These are phyloP conservation scores for Avahi laniger DNA, from an alignment of 2,797 vertebrate species.

Conservation along the genomic window DNA sequence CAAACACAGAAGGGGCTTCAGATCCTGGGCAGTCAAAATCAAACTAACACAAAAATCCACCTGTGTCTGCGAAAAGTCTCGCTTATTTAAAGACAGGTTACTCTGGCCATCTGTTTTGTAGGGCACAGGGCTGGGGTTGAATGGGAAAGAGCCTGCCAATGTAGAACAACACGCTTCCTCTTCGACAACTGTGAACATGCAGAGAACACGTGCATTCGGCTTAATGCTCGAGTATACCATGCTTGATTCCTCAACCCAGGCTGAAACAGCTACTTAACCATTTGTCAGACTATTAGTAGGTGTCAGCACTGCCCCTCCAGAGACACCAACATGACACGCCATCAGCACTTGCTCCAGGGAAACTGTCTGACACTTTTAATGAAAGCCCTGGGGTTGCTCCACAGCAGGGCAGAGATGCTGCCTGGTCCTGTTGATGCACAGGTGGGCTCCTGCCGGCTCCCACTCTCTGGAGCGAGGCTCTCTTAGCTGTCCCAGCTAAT, in stretches of 20 bases:
- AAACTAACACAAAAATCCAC: neutral
- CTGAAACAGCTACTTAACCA: conserved; percentile 59
- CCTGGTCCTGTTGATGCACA: neutral
- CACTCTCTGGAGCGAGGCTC: neutral
- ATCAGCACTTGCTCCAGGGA: conserved; percentile 52
- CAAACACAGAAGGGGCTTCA: neutral
- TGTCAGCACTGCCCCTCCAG: conserved; percentile 47
- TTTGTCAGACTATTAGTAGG: conserved; percentile 72
- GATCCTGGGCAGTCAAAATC: neutral
- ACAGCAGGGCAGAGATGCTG: neutral
- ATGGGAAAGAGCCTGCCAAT: accelerated
- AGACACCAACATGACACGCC: conserved; percentile 37
- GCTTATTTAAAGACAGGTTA: neutral
- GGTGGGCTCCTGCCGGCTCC: conserved; percentile 2
- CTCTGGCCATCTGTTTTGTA: neutral
- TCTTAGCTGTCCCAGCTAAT: conserved; percentile 67
- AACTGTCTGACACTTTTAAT: conserved; percentile 59
- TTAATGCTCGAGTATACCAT: accelerated
- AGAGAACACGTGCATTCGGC: accelerated
- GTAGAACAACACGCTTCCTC: accelerated
- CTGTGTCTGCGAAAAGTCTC: neutral
- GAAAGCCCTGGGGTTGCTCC: conserved; percentile 56
- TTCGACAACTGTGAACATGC: neutral
- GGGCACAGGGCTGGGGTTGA: accelerated
- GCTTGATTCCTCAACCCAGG: neutral